phyloP scores from a whole-genome alignment of 92 coral and sea anemone species.

The Epizoanthus scotinus region DNA sequence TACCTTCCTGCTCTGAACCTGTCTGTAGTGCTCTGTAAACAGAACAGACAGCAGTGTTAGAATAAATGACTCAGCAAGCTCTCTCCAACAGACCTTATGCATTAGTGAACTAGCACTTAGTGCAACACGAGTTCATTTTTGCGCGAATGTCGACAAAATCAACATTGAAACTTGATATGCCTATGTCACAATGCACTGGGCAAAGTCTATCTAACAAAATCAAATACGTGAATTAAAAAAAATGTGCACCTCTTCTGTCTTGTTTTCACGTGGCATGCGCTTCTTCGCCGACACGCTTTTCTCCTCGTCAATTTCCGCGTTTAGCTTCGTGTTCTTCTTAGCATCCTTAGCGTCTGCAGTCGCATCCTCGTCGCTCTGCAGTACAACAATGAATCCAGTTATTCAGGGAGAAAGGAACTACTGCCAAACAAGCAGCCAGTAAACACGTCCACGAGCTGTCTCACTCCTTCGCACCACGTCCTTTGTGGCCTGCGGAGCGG shows the following conservation, averaged over 20 bases:
- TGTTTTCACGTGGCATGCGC: slow-evolving; percentile 53
- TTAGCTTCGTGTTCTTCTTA: slow-evolving; percentile 86
- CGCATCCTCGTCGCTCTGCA: slow-evolving; percentile 81
- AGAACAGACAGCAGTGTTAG: neutral
- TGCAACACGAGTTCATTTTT: too few relatives aligned
- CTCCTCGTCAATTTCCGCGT: slow-evolving; percentile 79
- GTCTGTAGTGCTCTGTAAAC: neutral
- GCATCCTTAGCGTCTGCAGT: slow-evolving; percentile 73
- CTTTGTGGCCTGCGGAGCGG: neutral
- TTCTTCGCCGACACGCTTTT: slow-evolving; percentile 46
- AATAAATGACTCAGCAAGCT: neutral
- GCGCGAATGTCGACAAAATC: too few relatives aligned
- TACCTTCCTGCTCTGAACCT: slow-evolving; percentile 13
- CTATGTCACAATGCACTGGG: too few relatives aligned
- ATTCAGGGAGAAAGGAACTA: neutral
- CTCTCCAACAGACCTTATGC: neutral
- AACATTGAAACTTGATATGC: too few relatives aligned
- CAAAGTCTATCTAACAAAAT: too few relatives aligned
- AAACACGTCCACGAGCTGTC: neutral
- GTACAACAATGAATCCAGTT: neutral
- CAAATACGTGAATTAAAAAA: too few relatives aligned
- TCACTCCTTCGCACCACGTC: neutral
- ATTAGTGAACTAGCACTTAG: too few relatives aligned
- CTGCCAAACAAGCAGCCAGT: neutral
- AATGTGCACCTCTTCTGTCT: neutral